These are phyloP conservation scores for Eulithis prunata DNA, from an alignment of 2,888 invertebrate genomes.

Conservation along the genomic window DNA sequence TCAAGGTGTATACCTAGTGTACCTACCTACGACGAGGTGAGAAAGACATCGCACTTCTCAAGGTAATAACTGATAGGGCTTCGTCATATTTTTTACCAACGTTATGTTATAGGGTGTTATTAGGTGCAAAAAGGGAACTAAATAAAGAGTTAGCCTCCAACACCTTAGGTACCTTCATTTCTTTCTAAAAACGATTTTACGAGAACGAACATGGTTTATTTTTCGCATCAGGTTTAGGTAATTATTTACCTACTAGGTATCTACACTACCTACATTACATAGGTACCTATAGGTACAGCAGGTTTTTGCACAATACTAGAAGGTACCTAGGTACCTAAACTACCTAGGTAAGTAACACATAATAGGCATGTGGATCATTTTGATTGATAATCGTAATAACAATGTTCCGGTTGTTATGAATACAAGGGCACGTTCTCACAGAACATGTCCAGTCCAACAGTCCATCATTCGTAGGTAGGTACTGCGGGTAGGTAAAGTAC, in stretches of 20 bases:
- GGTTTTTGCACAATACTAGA: not conserved
- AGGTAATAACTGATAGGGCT: slow-evolving; percentile 47
- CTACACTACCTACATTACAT: too few species aligned
- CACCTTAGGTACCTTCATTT: too few species aligned
- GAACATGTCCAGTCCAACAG: slow-evolving; percentile 22
- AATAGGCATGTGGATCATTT: slow-evolving; percentile 51
- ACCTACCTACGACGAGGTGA: slow-evolving; percentile 47
- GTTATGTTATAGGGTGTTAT: too few species aligned
- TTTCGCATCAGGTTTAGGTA: too few species aligned
- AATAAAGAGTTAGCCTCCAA: too few species aligned
- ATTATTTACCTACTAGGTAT: too few species aligned
- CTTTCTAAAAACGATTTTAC: too few species aligned
- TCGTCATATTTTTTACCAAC: not conserved
- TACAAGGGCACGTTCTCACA: slow-evolving; percentile 60
- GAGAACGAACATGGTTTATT: too few species aligned
- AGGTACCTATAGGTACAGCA: not conserved
- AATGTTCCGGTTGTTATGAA: slow-evolving; percentile 70
- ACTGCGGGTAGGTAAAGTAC: too few species aligned
- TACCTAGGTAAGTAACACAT: slow-evolving; percentile 38
- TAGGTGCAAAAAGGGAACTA: too few species aligned
- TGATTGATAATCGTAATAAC: slow-evolving; percentile 67
- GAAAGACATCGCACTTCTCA: slow-evolving; percentile 59
- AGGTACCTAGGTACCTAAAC: slow-evolving; percentile 15
- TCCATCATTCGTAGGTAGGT: not conserved
- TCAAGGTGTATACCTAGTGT: slow-evolving; percentile 20